These are phyloP conservation scores for Cyanoramphus novaezelandiae DNA, from an alignment of 2,113 vertebrate species.

Conservation along the genomic window DNA sequence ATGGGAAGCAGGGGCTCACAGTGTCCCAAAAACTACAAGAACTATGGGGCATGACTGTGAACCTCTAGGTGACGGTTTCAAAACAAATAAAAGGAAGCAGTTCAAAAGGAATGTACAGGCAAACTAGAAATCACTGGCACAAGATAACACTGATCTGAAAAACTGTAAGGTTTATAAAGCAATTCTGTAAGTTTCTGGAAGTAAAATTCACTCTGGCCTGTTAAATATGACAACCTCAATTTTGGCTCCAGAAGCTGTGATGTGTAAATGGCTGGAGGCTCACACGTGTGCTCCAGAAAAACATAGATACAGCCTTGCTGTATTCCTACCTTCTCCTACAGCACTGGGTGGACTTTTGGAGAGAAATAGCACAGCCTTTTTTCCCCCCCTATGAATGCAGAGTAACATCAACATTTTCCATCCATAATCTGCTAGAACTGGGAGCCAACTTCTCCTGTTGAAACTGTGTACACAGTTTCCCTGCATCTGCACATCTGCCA, in stretches of 20 bases:
- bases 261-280: background rate
- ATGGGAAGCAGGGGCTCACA: background rate
- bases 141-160: background rate
- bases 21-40: background rate
- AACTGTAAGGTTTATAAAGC: background rate
- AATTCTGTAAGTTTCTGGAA: background rate
- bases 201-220: background rate
- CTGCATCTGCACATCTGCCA: background rate
- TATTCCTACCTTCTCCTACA: background rate
- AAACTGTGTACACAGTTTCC: background rate
- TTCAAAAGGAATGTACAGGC: background rate
- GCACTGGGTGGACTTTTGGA: background rate
- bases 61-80: background rate
- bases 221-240: background rate
- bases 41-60: background rate
- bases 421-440: background rate
- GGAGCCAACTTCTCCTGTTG: background rate
- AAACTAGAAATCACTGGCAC: background rate
- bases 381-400: background rate
- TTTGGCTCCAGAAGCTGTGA: background rate
- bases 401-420: background rate
- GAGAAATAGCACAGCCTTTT: background rate
- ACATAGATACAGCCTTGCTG: fast-evolving
- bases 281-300: background rate
- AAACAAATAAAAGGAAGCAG: background rate